Evolutionary conservation across 2,113 vertebrate genomes (phyloP).

Genomic region (Embiotoca jacksoni): DNA sequence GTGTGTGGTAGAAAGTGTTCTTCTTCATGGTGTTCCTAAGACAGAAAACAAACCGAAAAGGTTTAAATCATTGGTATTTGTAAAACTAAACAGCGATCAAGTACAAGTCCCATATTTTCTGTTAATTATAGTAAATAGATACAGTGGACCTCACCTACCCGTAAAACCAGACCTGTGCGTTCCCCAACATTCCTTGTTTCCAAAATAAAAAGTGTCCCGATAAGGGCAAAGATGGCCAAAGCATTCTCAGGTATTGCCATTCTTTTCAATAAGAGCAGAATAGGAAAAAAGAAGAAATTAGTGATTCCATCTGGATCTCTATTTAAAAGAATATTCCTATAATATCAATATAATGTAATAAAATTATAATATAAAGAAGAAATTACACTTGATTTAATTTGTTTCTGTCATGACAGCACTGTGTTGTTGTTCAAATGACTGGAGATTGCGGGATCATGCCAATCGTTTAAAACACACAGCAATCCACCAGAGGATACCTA

Average conservation of each 20-base stretch:
- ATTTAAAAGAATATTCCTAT: too few species aligned
- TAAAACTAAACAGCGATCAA: background rate
- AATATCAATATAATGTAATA: too few species aligned
- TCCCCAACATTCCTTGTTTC: slow-evolving; percentile 53
- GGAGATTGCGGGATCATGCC: too few species aligned
- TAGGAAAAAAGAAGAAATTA: background rate
- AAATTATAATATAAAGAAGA: too few species aligned
- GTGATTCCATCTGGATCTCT: too few species aligned
- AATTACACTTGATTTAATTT: too few species aligned
- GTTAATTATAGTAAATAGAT: slow-evolving; percentile 12
- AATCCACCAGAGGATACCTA: too few species aligned
- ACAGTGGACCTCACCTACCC: slow-evolving; percentile 49
- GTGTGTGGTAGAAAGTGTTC: slow-evolving; percentile 29
- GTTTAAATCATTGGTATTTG: background rate
- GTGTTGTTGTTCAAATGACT: too few species aligned
- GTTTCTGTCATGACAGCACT: too few species aligned
- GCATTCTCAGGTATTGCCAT: slow-evolving; percentile 64
- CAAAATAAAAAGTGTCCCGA: slow-evolving; percentile 54
- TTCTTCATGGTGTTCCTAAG: slow-evolving; percentile 48
- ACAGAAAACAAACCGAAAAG: background rate
- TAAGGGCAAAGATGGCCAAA: slow-evolving; percentile 38
- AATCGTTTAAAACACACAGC: too few species aligned
- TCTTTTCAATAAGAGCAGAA: slow-evolving; percentile 26
- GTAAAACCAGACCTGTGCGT: slow-evolving; percentile 14
- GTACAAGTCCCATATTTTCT: slow-evolving; percentile 10